A percentile compares a stretch with the other conserved stretches of the same genome.
These are phyloP conservation scores for Tangachromis dhanisi DNA, from an alignment of 2,113 vertebrate species.

Conservation along the genomic window DNA sequence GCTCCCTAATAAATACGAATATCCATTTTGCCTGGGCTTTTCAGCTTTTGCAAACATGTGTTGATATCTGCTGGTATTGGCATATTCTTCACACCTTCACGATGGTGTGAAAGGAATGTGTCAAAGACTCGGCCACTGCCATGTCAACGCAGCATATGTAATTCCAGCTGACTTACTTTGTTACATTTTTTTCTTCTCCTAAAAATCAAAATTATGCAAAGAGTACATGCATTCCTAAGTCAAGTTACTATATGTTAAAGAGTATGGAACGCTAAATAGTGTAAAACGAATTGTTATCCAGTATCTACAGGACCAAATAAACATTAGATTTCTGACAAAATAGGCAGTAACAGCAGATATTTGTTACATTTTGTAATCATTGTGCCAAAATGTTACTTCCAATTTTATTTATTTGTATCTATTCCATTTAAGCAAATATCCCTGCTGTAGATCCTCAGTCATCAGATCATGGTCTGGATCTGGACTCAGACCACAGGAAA, in stretches of 20 bases:
- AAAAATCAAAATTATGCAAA: neutral
- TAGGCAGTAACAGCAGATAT: neutral
- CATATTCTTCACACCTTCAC: constrained; percentile 17
- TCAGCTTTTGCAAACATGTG: neutral
- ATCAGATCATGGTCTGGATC: neutral
- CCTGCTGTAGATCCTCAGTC: neutral
- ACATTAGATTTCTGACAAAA: neutral
- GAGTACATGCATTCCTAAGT: neutral
- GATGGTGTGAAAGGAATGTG: constrained; percentile 7
- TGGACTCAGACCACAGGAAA: neutral
- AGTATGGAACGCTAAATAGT: neutral
- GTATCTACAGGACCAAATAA: neutral
- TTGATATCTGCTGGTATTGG: constrained; percentile 12
- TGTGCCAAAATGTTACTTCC: neutral
- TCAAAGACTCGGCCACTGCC: neutral
- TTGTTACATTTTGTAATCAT: neutral
- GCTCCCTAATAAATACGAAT: neutral
- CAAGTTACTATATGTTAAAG: neutral
- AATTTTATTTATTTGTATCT: neutral
- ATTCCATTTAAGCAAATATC: neutral
- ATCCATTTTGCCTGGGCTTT: neutral
- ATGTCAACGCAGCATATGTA: neutral
- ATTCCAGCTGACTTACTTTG: neutral
- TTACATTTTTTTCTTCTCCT: neutral
- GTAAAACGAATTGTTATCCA: neutral